Evolutionary conservation across 1,140 invertebrate genomes (phyloP).

Genomic region (Aricia agestis): DNA sequence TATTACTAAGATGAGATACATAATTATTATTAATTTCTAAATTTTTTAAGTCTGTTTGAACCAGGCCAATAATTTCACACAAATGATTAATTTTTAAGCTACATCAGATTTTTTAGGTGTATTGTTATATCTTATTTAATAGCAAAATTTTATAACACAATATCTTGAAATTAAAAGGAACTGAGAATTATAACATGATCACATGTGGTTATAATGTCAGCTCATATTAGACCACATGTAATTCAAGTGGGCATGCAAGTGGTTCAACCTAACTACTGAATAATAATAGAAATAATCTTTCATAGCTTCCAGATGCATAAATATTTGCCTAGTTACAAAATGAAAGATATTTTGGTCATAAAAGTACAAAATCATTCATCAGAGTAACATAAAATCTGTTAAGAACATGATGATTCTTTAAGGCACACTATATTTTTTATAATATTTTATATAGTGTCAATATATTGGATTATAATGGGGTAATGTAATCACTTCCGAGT

Average conservation of each 20-base stretch:
- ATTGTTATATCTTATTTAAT: background rate
- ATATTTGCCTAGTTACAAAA: too few relatives aligned
- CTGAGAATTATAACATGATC: background rate
- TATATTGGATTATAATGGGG: conserved; percentile 43
- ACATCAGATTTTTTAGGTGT: background rate
- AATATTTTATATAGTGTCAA: conserved; percentile 17
- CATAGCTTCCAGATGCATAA: too few relatives aligned
- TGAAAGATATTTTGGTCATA: too few relatives aligned
- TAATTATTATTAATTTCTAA: too few relatives aligned
- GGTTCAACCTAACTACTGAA: too few relatives aligned
- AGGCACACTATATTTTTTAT: conserved; percentile 34
- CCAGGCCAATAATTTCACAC: background rate
- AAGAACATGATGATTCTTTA: conserved; percentile 24
- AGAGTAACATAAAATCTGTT: conserved; percentile 35
- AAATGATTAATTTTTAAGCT: background rate
- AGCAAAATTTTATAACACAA: too few relatives aligned
- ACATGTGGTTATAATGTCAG: too few relatives aligned
- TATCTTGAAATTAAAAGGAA: background rate
- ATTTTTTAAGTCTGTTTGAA: too few relatives aligned
- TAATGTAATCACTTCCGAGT: conserved; percentile 66
- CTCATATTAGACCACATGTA: too few relatives aligned
- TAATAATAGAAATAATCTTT: too few relatives aligned
- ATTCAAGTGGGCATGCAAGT: too few relatives aligned
- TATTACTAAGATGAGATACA: too few relatives aligned
- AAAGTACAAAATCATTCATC: background rate